Evolutionary conservation across 1,140 invertebrate species (phyloP).

Genomic region (Trachymyrmex cornetzi): DNA sequence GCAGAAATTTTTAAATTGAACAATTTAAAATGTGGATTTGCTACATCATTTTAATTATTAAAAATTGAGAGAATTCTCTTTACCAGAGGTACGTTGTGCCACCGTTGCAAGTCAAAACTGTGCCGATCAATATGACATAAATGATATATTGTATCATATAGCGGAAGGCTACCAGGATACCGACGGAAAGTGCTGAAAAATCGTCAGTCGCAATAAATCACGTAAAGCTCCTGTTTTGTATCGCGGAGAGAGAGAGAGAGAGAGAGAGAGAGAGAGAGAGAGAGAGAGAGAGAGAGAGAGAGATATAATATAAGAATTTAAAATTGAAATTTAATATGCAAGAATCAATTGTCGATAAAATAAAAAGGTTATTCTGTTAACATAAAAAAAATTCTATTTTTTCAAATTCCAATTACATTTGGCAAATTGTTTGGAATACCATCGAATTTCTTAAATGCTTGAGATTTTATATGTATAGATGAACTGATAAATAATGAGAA

Average conservation of each 20-base stretch:
- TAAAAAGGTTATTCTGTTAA: not conserved
- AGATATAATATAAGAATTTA: conserved; percentile 38
- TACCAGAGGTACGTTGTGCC: conserved; percentile 91
- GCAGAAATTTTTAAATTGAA: not conserved
- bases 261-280: not conserved
- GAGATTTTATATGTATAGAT: not conserved
- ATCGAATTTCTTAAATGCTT: not conserved
- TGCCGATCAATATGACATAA: conserved; percentile 89
- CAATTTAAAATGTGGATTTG: not conserved
- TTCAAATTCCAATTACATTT: not conserved
- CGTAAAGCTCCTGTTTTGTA: not conserved
- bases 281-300: too few relatives aligned
- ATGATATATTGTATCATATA: conserved; percentile 89
- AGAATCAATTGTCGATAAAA: conserved; percentile 13
- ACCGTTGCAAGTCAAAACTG: conserved; percentile 88
- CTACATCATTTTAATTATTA: not conserved
- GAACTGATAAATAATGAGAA: not conserved
- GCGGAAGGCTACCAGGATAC: conserved; percentile 89
- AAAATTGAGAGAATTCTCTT: conserved; percentile 66
- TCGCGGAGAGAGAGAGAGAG: not conserved
- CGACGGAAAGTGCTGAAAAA: conserved; percentile 88
- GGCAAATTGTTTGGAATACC: not conserved
- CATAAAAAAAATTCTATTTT: not conserved
- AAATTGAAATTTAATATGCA: conserved; percentile 22
- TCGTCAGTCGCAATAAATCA: conserved; percentile 39